Evolutionary conservation across 2,113 vertebrate genomes (phyloP), one percentile per base, ranked within the genome.

Genomic region (Ardeotis arabs): DNA sequence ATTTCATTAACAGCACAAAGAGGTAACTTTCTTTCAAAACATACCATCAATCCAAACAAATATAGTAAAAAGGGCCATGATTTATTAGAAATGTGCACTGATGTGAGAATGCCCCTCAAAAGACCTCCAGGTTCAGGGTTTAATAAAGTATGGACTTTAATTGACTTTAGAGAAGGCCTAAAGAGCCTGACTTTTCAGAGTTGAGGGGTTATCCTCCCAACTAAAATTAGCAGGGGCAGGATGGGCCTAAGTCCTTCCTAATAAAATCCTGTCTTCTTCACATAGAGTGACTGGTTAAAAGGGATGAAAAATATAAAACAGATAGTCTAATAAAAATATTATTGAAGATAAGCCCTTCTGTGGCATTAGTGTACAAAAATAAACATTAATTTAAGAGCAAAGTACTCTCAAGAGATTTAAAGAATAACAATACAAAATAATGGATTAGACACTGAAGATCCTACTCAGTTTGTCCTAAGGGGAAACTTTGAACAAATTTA

Each of bases 401-500:
- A 84, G 31, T 76, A 56, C 9, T 10, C 16, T 68, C 59, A 68
- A 91, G 31, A 72, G 28, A 85, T 73, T 91, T 81, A 87, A 93
- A 95, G 55, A 79, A 49, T 68, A 95, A 37, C 77, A 89, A n/a
- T 44, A 67, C 39, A 87, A 95, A 80, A 82, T 56, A 87, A 88
- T 35, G 35, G 50, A 87, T 90, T 87, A 87, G 81, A 83, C 24
- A 24, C 58, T 83, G 76, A 94, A 92, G 67, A 94, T 66, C 47
- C 73, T 85, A 77, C 58, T 84, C 41, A 67, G 33, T 75, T 88
- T 96, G 53, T 77, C 77, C 80, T 28, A 18, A 84, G 55, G 63
- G n/a, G 83, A 96, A 96, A 87, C 55, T 79, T 45, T 39, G 50
- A 91, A 85, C 13, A 89, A 64, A 84, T 91, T 95, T 84, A 72